Evolutionary conservation across 2,888 invertebrate genomes (phyloP).

Genomic region (Nasonovia ribisnigri): DNA sequence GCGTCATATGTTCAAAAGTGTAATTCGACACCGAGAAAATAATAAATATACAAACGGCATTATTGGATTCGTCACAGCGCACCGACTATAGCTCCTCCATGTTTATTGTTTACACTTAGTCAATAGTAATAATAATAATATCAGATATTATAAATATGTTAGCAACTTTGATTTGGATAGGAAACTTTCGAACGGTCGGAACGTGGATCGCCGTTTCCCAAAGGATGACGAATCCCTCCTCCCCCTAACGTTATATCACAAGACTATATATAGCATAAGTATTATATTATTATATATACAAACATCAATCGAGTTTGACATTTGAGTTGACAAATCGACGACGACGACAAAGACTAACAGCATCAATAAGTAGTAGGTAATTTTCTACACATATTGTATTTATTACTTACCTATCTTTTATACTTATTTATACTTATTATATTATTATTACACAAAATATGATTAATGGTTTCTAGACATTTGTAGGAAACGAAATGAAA

Average conservation of each 20-base stretch:
- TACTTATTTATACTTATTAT: too few relatives aligned
- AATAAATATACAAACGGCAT: conserved; percentile 1
- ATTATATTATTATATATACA: neutral
- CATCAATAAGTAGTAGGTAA: neutral
- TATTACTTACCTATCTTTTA: too few relatives aligned
- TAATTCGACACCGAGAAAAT: conserved; percentile 45
- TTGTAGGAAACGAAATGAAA: neutral
- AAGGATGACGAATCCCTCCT: neutral
- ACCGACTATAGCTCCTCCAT: neutral
- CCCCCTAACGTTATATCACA: neutral
- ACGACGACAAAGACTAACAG: neutral
- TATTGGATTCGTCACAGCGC: neutral
- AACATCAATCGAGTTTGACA: neutral
- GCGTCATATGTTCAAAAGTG: conserved; percentile 38
- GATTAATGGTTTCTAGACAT: neutral
- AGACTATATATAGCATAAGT: too few relatives aligned
- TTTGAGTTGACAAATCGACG: neutral
- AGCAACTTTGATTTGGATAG: neutral
- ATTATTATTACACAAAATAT: neutral
- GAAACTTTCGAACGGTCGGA: neutral
- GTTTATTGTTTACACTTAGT: neutral
- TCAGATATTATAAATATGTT: neutral
- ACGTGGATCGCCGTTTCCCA: neutral
- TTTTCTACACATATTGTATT: neutral
- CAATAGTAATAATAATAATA: neutral